Percentiles rank a stretch among this genome's conserved stretches.
These are phyloP conservation scores for Panulirus ornatus DNA, from an alignment of 1,140 invertebrate genomes.

Conservation along the genomic window DNA sequence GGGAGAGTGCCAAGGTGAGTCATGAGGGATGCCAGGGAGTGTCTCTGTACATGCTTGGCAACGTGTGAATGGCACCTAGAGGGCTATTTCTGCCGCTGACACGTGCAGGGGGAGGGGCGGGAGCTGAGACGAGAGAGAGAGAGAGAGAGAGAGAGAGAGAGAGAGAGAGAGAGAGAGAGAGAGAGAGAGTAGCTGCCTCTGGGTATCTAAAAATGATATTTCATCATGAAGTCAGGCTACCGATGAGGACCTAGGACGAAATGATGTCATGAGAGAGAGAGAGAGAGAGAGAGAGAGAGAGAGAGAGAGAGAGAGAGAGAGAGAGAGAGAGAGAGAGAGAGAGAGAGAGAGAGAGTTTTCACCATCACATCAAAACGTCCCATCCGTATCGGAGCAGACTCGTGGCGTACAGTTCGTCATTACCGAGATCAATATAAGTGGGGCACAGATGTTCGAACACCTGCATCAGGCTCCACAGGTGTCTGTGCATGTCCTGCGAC, in stretches of 20 bases:
- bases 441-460: no score
- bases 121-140: neutral
- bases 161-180: neutral
- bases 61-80: neutral
- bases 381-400: no score
- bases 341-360: neutral
- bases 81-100: neutral
- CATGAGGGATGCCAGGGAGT: neutral
- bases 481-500: no score
- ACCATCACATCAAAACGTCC: no score
- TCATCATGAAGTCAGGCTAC: neutral
- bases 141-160: slow-evolving; percentile 1
- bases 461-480: no score
- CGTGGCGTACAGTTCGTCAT: no score
- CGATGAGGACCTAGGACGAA: neutral
- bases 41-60: neutral
- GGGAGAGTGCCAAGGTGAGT: neutral
- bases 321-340: slow-evolving; percentile 1
- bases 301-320: neutral
- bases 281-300: neutral
- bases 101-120: neutral
- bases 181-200: neutral
- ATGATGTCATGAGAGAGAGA: neutral
- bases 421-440: no score
- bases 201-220: no score